Conservation (phyloP, 2,888 invertebrate species). For the Dilophus febrilis region DNA sequence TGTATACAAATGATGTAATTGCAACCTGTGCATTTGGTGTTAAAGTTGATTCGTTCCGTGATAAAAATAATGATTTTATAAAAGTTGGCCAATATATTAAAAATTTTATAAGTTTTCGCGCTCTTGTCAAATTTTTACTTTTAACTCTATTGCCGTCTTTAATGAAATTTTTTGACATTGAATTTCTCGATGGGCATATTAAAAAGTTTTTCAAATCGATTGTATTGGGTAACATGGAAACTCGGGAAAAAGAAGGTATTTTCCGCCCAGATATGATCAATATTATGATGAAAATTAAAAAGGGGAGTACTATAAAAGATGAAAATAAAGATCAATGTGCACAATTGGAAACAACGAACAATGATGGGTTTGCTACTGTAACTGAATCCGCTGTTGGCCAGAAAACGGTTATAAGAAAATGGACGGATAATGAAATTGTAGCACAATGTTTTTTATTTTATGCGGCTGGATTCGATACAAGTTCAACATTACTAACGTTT, state of each 20-base stretch:
- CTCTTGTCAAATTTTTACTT: no score
- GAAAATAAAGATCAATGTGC: constrained; percentile 1
- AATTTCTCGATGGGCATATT: constrained; percentile 10
- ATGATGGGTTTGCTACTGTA: constrained; percentile 13
- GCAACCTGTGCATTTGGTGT: constrained; percentile 36
- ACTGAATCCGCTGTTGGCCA: constrained; percentile 12
- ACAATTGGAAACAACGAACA: not conserved
- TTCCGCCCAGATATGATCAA: constrained; percentile 13
- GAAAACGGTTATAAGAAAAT: constrained; percentile 14
- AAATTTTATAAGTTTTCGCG: no score
- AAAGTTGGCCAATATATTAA: no score
- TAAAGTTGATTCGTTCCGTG: not conserved
- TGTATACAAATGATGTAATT: constrained; percentile 36
- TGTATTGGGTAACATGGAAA: constrained; percentile 9
- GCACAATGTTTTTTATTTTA: constrained; percentile 26
- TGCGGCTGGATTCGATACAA: constrained; percentile 32
- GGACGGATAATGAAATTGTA: constrained; percentile 11
- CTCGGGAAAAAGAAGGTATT: constrained; percentile 11
- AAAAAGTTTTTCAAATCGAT: constrained; percentile 9
- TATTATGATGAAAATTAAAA: constrained; percentile 12
- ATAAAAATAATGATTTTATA: no score
- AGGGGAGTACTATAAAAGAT: constrained; percentile 8
- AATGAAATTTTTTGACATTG: constrained; percentile 6
- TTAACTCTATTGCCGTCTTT: no score
- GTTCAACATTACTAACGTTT: constrained; percentile 29